Base-by-base conservation (phyloP, 1,140 invertebrate genomes). In the Drosophila kohkoa region DNA sequence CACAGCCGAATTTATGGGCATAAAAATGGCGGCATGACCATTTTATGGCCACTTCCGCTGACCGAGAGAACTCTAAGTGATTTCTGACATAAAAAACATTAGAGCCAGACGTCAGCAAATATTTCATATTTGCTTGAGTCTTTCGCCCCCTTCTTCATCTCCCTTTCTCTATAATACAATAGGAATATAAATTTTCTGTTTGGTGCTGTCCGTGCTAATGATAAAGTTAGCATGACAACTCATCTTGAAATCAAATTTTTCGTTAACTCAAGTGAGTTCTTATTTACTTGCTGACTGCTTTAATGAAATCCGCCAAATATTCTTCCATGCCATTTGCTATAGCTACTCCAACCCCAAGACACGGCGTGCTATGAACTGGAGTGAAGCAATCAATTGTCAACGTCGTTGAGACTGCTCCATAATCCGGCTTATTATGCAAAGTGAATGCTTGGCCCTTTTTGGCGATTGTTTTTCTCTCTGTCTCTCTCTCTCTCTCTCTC, bases 341-440 rank as follows among this genome's bases (percentile, higher is more conserved):
- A 54, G 58, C 41, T 30, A 25, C 15, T 68, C 43, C 51, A 60
- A 48, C 41, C 35, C 46, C 30, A 43, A 13, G 7, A 28, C 13
- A 11, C 20, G 28, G 28, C 41, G n/a, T 3, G 41, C 41, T 11
- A 41, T n/a, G 38, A 41, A n/a, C 38, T 41, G 38, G 3, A 43
- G 58, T 49, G 32, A 8, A 52, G 66, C 77, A 80, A 82, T 83
- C 77, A 88, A 85, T 83, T 89, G 83, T 77, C 83, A 82, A 70
- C 71, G 46, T 69, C 65, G 58, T 69, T 49, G 41, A 28, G 20
- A 54, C 45, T 64, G 35, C 43, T 62, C 64, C 83, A 88, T 87
- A 87, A 87, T 82, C 85, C 75, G 64, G 81, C 85, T 88, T 88
- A 88, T 88, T 88, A 88, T 88, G 85, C 85, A 89, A 88, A 88